phyloP scores from a whole-genome alignment of 2,888 invertebrate genomes.

The Nymphalis polychloros region DNA sequence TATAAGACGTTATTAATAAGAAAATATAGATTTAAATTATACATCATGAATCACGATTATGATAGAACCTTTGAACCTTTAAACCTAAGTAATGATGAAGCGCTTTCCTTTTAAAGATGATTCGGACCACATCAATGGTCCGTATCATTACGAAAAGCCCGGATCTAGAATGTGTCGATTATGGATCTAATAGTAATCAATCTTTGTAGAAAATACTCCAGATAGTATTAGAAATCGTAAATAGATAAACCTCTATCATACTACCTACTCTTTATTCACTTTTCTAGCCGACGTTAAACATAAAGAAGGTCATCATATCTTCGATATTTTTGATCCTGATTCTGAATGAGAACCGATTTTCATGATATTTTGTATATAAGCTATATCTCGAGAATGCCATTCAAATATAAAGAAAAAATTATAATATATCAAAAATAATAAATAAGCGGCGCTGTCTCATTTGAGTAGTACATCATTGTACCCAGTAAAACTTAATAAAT shows the following conservation, averaged over 20 bases:
- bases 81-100: conserved; percentile 36
- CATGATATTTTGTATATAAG: too few species aligned
- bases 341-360: too few species aligned
- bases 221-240: neutral
- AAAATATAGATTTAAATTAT: conserved; percentile 12
- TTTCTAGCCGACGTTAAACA: neutral
- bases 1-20: neutral
- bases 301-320: too few species aligned
- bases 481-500: too few species aligned
- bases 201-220: conserved; percentile 26
- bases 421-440: too few species aligned
- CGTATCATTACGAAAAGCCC: conserved; percentile 60
- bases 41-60: conserved; percentile 19
- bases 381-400: too few species aligned
- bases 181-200: conserved; percentile 38
- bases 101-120: conserved; percentile 41
- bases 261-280: neutral
- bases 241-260: neutral
- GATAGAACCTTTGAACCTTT: conserved; percentile 27
- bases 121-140: conserved; percentile 58
- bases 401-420: too few species aligned
- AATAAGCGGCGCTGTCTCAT: too few species aligned
- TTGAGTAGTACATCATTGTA: too few species aligned
- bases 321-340: too few species aligned
- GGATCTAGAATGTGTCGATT: conserved; percentile 46